These are phyloP conservation scores for Periphyllus acericola DNA, from an alignment of 2,888 invertebrate species.

Conservation along the genomic window DNA sequence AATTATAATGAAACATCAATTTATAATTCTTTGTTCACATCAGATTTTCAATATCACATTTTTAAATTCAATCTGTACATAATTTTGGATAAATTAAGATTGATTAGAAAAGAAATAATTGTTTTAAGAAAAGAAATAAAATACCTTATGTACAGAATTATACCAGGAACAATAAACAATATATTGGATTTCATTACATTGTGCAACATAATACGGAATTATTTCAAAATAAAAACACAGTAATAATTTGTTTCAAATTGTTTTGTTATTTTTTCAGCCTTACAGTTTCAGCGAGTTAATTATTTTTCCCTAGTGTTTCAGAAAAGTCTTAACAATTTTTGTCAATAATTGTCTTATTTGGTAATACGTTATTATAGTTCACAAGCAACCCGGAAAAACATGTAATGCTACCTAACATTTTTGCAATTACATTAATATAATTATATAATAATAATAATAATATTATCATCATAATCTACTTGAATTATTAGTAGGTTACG, in stretches of 20 bases:
- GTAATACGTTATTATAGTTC: conserved; percentile 61
- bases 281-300: conserved; percentile 62
- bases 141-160: too few relatives aligned
- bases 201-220: neutral
- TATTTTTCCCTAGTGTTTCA: conserved; percentile 61
- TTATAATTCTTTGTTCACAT: too few relatives aligned
- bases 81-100: too few relatives aligned
- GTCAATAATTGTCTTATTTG: conserved; percentile 61
- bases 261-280: conserved; percentile 62
- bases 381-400: conserved; percentile 62
- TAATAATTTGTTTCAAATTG: conserved; percentile 57
- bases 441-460: conserved; percentile 34
- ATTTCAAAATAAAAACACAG: conserved; percentile 55
- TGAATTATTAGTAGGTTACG: conserved; percentile 54
- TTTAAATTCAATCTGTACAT: too few relatives aligned
- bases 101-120: too few relatives aligned
- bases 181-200: neutral
- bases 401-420: conserved; percentile 57
- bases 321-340: conserved; percentile 62
- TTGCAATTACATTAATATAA: conserved; percentile 42
- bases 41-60: too few relatives aligned
- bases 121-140: too few relatives aligned
- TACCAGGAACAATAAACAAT: too few relatives aligned
- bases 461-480: conserved; percentile 49
- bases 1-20: too few relatives aligned